A percentile compares a stretch with the other conserved stretches of the same genome.
phyloP scores from a whole-genome alignment of 2,888 invertebrate species.

The Tenthredo scrophulariae region DNA sequence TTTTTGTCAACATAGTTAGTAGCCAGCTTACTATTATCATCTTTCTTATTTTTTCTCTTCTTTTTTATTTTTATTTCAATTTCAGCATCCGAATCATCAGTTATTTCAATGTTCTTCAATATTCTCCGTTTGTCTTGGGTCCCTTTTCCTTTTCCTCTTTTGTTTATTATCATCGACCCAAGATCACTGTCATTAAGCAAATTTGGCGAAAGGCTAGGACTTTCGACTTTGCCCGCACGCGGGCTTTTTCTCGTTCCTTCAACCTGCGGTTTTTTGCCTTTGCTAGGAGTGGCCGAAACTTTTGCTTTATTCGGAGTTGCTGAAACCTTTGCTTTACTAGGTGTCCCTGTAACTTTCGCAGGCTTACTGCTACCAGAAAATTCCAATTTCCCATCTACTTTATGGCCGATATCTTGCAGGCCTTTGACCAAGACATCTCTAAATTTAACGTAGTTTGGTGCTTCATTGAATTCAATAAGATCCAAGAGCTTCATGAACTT shows the following conservation, averaged over 20 bases:
- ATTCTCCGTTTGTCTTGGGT: conserved; percentile 66
- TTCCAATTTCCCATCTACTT: conserved; percentile 81
- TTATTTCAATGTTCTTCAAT: conserved; percentile 64
- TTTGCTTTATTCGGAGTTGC: conserved; percentile 49
- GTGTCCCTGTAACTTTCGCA: conserved; percentile 58
- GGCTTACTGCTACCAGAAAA: conserved; percentile 73
- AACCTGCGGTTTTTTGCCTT: conserved; percentile 48
- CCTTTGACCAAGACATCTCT: conserved; percentile 84
- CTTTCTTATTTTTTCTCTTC: conserved; percentile 64
- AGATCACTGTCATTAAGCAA: conserved; percentile 69
- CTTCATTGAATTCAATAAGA: conserved; percentile 84
- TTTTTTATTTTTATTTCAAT: conserved; percentile 72
- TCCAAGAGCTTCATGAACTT: conserved; percentile 85
- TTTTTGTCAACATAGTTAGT: conserved; percentile 23
- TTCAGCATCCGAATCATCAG: conserved; percentile 69
- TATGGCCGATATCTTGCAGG: conserved; percentile 82
- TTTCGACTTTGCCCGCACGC: conserved; percentile 50
- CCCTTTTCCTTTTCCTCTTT: conserved; percentile 68
- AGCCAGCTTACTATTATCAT: conserved; percentile 33
- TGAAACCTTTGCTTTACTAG: conserved; percentile 58
- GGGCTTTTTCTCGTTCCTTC: conserved; percentile 58
- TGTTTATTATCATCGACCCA: conserved; percentile 68
- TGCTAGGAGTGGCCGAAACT: conserved; percentile 56
- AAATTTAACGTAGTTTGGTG: conserved; percentile 88
- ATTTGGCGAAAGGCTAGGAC: conserved; percentile 49